Conservation (phyloP, 2,888 invertebrate genomes). For the Polyploca ridens region DNA sequence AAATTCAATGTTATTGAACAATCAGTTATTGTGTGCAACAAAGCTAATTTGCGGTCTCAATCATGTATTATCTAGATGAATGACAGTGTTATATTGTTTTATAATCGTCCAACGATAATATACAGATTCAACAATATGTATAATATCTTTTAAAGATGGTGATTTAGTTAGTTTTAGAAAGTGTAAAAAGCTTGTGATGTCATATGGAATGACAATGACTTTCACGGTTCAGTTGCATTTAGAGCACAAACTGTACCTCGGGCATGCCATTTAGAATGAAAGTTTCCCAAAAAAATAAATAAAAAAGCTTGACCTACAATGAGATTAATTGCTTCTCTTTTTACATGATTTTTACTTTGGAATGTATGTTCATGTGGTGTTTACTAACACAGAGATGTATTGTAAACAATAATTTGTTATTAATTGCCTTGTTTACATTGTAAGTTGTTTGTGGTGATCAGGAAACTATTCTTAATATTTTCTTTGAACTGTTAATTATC, state of each 20-base stretch:
- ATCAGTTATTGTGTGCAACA: slow-evolving; percentile 39
- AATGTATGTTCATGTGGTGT: slow-evolving; percentile 42
- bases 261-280: slow-evolving; percentile 71
- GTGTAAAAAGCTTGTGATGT: slow-evolving; percentile 80
- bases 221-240: slow-evolving; percentile 83
- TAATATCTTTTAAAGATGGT: slow-evolving; percentile 17
- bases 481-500: neutral
- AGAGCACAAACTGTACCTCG: slow-evolving; percentile 78
- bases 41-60: slow-evolving; percentile 45
- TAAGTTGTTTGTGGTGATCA: neutral
- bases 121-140: slow-evolving; percentile 20
- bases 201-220: slow-evolving; percentile 79
- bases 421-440: slow-evolving; percentile 7
- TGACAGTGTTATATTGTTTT: slow-evolving; percentile 36
- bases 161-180: slow-evolving; percentile 60
- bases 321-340: slow-evolving; percentile 24
- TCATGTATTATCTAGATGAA: slow-evolving; percentile 45
- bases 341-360: slow-evolving; percentile 19
- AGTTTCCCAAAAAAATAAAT: slow-evolving; percentile 66
- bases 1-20: slow-evolving; percentile 46
- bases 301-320: slow-evolving; percentile 63
- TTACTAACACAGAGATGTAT: slow-evolving; percentile 27
- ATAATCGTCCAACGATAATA: slow-evolving; percentile 23
- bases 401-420: slow-evolving; percentile 33
- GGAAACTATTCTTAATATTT: neutral